Conservation (phyloP, 2,797 vertebrate species). For the Melanotaenia trifasciata region DNA sequence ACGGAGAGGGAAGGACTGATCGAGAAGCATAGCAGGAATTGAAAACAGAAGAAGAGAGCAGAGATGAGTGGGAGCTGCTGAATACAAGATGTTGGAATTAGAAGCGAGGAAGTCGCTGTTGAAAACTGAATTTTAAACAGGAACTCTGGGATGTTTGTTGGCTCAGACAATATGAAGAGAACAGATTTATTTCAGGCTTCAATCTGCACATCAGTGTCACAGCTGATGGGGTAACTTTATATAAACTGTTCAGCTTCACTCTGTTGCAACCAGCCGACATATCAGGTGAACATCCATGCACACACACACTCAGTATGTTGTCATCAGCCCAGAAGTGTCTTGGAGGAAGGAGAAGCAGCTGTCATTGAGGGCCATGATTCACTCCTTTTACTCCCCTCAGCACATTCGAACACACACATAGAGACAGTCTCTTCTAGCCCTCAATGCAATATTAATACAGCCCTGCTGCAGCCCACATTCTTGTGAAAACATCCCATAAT, state of each 20-base stretch:
- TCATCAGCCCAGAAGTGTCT: slow-evolving; percentile 1
- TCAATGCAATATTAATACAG: slow-evolving; percentile 61
- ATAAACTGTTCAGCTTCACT: no score
- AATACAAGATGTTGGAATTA: slow-evolving; percentile 46
- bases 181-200: no score
- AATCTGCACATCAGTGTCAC: no score
- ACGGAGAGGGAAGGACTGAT: slow-evolving; percentile 35
- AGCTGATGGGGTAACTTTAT: no score
- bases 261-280: no score
- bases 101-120: slow-evolving; percentile 47
- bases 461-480: slow-evolving; percentile 50
- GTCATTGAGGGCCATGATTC: slow-evolving; percentile 49
- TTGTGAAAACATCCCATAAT: slow-evolving; percentile 69
- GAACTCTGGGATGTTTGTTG: slow-evolving; percentile 17
- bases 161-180: slow-evolving; percentile 26
- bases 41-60: slow-evolving; percentile 60
- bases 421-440: slow-evolving; percentile 12
- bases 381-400: slow-evolving; percentile 13
- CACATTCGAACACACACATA: slow-evolving; percentile 5
- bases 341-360: slow-evolving; percentile 43
- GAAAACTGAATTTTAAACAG: slow-evolving; percentile 63
- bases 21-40: slow-evolving; percentile 32
- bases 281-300: background rate
- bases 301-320: background rate
- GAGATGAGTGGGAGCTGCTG: slow-evolving; percentile 62